Evolutionary conservation across 2,888 invertebrate species (phyloP), one percentile per base, ranked within the genome.

Genomic region (Conistra vaccinii): DNA sequence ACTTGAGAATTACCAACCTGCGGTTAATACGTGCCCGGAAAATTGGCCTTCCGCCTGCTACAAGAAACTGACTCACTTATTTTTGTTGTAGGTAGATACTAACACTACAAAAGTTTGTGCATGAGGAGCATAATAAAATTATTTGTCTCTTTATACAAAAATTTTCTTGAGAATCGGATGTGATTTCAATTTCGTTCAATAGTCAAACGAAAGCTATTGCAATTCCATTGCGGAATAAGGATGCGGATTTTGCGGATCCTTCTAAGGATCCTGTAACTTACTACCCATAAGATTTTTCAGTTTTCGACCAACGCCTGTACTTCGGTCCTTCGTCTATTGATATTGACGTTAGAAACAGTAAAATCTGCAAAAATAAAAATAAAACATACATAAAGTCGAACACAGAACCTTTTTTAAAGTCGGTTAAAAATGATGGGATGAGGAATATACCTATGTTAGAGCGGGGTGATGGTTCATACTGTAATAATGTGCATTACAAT

Each of bases 1-100:
- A 84, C 83, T 58, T 82, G 83, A 84, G 83, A 84, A 83, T 84
- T 73, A 75, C 71, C 74, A 72, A 42, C 58, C 73, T 62, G 69
- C 12, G 83, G 71, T 73, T 48, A 6, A 61, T 74, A 84, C 83
- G 83, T 84, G 83, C 70, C 57, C 57, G 83, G 85, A 75, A 85
- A 83, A 78, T 72, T 29, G 2, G 51, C 20, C 74, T 85, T 83
- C 78, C 83, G 78, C 45, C 29, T 68, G 62, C 35, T 42, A 32
- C 66, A 77, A 55, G 55, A 71, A 73, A 71, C 73, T 65, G 65
- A 85, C 35, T 85, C 68, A 85, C 23, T 23, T 42, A 0, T 45
- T 62, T 58, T 55, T 55, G 39, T 53, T 61, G 14, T 57, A 55
- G 20, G 32, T 20, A n/a, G 39, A 29, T n/a, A 51, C n/a, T n/a